Conservation (phyloP, 2,888 invertebrate species). For the Dione juno region DNA sequence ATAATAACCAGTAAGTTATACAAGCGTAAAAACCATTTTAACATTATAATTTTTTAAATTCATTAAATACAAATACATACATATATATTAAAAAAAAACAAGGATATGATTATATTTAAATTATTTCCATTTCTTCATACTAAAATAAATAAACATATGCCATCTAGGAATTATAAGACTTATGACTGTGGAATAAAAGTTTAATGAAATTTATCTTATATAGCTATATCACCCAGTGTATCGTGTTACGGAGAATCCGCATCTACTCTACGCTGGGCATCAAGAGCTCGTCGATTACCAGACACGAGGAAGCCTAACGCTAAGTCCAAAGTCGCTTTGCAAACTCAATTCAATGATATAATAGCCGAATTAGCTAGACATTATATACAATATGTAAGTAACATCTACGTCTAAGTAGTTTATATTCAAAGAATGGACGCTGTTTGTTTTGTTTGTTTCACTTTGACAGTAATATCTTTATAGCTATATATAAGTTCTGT, state of each 20-base stretch:
- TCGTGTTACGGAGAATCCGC: conserved; percentile 91
- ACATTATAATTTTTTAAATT: neutral
- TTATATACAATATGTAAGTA: conserved; percentile 68
- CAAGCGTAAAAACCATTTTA: neutral
- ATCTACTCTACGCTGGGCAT: conserved; percentile 91
- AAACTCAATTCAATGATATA: conserved; percentile 72
- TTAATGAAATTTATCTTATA: neutral
- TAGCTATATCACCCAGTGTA: conserved; percentile 90
- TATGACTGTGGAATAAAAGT: neutral
- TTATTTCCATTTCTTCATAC: no score
- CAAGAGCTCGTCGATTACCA: conserved; percentile 87
- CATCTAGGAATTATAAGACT: no score
- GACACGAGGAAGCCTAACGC: conserved; percentile 51
- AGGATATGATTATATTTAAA: no score
- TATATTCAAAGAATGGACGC: no score
- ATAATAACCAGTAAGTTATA: conserved; percentile 89
- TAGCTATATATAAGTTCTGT: no score
- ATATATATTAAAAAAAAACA: no score
- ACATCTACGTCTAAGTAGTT: no score
- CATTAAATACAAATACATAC: neutral
- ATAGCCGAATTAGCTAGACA: conserved; percentile 66
- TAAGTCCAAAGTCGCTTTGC: conserved; percentile 57
- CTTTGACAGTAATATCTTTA: no score
- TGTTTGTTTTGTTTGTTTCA: no score
- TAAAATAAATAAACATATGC: no score